These are phyloP conservation scores for Ormyrus labotus DNA, from an alignment of 2,888 invertebrate species.

Conservation along the genomic window DNA sequence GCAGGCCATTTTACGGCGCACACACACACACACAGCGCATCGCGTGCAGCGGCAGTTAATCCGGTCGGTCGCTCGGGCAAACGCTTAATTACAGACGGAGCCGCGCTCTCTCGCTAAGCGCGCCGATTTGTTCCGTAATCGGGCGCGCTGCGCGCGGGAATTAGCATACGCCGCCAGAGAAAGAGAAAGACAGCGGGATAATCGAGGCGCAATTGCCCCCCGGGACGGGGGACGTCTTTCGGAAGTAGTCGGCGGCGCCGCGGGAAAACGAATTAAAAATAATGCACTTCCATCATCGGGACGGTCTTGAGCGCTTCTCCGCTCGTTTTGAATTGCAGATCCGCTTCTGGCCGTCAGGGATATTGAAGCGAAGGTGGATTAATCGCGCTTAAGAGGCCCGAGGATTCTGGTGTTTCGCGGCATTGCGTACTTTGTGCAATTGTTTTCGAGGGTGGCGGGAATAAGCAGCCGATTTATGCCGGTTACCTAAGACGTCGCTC, in stretches of 20 bases:
- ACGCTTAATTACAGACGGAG: neutral
- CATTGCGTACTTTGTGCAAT: too few relatives aligned
- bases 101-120: neutral
- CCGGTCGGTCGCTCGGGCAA: neutral
- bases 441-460: too few relatives aligned
- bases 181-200: neutral
- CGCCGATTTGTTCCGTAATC: slow-evolving; percentile 43
- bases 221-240: too few relatives aligned
- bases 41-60: slow-evolving; percentile 30
- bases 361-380: too few relatives aligned
- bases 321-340: neutral
- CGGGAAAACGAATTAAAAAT: neutral
- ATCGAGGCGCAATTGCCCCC: slow-evolving; percentile 1
- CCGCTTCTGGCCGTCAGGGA: too few relatives aligned
- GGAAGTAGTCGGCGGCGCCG: neutral
- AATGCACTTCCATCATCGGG: neutral
- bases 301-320: neutral
- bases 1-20: slow-evolving; percentile 1
- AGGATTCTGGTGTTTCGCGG: too few relatives aligned
- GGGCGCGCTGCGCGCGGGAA: slow-evolving; percentile 22
- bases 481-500: too few relatives aligned
- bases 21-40: neutral
- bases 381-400: too few relatives aligned
- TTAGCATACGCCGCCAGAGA: slow-evolving; percentile 27
- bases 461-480: too few relatives aligned